Base-by-base conservation (phyloP, 2,888 invertebrate genomes). In the Zootermopsis nevadensis region DNA sequence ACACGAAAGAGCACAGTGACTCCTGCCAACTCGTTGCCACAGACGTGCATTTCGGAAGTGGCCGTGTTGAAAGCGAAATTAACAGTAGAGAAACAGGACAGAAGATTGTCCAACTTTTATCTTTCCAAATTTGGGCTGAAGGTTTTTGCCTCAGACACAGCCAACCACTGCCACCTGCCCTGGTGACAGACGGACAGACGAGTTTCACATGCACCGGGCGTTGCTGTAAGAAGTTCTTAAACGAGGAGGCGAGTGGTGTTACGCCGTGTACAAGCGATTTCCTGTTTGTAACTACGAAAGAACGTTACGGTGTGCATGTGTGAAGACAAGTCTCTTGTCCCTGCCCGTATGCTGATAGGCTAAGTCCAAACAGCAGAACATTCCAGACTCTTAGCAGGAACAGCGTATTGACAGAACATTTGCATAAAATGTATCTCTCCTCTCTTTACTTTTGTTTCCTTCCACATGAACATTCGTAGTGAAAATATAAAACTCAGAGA, bases 201-300 rank as follows among this genome's bases (percentile, higher is more conserved):
- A 53, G 60, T 60, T 60, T 27, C n/a, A 69, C 69, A 33, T 69
- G 33, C 15, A 69, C 12, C 67, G 30, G 27, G 38, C 2, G 10
- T 15, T 33, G 15, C 33, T 69, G 33, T 31, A 33, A 69, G 19
- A 31, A 69, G 24, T 69, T 60, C 27, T 27, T 24, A 15, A 53
- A 53, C 10, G 7, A 27, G 12, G 12, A 60, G 12, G 8, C n/a
- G 60, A 60, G 27, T n/a, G 48, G 48, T n/a, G 19, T 48, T 19
- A 66, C 6, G 12, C 24, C 33, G 69, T 31, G 31, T 69, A 69
- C 69, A 69, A 69, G 69, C 33, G 33, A 69, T 69, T 69, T 69
- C 69, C 69, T 1, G 69, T 33, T 69, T 69, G 31, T 33, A 33
- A 69, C 69, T 31, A 31, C 33, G 27, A 69, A 69, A 69, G 69